A percentile compares a stretch with the other conserved stretches of the same genome.
Evolutionary conservation across 2,113 vertebrate genomes (phyloP).

Genomic region (Eonycteris spelaea): DNA sequence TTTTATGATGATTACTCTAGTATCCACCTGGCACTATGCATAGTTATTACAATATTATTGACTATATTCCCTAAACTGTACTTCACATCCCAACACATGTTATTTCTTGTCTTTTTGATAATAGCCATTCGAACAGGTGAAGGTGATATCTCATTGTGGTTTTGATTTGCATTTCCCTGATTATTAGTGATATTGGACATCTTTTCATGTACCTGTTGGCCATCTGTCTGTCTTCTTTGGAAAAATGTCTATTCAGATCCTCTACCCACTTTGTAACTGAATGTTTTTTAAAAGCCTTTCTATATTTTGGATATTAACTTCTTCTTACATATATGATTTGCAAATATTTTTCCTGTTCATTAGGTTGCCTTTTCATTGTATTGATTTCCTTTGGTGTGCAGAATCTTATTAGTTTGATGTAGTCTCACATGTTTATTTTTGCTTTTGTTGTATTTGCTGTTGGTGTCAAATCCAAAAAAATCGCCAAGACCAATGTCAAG

Average conservation of each 20-base stretch:
- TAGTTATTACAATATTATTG: too few relatives aligned
- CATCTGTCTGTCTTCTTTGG: not conserved
- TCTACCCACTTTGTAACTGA: not conserved
- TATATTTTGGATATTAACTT: not conserved
- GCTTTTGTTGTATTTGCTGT: not conserved
- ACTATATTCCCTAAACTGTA: too few relatives aligned
- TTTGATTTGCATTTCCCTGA: not conserved
- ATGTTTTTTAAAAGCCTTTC: not conserved
- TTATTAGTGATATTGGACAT: not conserved
- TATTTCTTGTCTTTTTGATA: not conserved
- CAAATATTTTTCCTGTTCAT: not conserved
- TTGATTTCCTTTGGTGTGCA: not conserved
- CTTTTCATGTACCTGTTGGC: not conserved
- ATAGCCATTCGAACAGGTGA: not conserved
- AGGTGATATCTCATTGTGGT: not conserved
- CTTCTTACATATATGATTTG: not conserved
- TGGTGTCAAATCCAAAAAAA: not conserved
- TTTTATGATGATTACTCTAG: too few relatives aligned
- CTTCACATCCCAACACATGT: not conserved
- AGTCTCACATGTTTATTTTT: not conserved
- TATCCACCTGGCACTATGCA: too few relatives aligned
- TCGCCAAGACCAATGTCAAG: not conserved
- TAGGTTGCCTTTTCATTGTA: not conserved
- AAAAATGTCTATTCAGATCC: not conserved
- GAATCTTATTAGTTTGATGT: not conserved